Evolutionary conservation across 2,113 vertebrate genomes (phyloP).

Genomic region (Nerophis ophidion): DNA sequence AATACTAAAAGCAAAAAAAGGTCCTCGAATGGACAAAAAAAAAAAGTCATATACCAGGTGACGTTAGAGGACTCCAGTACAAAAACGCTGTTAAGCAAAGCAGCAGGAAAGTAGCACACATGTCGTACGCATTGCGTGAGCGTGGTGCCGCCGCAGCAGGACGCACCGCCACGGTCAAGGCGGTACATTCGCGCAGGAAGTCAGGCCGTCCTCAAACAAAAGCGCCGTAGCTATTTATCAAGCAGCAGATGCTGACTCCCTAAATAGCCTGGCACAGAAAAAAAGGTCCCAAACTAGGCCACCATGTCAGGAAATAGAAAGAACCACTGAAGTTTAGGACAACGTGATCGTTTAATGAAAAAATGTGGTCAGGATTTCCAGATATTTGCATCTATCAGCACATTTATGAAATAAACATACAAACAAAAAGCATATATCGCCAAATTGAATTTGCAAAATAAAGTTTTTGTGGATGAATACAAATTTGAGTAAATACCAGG

Average conservation of each 20-base stretch:
- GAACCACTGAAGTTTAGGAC: constrained; percentile 43
- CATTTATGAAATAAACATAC: neutral
- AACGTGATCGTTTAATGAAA: neutral
- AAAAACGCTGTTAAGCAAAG: constrained; percentile 55
- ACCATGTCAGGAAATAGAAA: constrained; percentile 58
- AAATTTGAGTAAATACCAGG: too few relatives aligned
- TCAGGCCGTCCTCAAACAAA: constrained; percentile 71
- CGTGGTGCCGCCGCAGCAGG: neutral
- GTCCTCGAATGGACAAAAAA: constrained; percentile 56
- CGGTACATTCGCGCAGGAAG: constrained; percentile 58
- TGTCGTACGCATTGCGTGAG: neutral
- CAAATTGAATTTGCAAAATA: too few relatives aligned
- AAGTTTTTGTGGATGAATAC: too few relatives aligned
- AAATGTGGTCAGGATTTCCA: too few relatives aligned
- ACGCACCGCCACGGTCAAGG: constrained; percentile 36
- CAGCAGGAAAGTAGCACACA: constrained; percentile 30
- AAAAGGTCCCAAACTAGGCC: constrained; percentile 72
- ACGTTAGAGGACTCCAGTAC: constrained; percentile 53
- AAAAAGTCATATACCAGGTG: constrained; percentile 60
- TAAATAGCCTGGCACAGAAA: constrained; percentile 77
- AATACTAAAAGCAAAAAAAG: constrained; percentile 68
- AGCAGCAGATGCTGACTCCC: constrained; percentile 72
- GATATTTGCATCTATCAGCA: neutral
- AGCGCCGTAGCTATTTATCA: constrained; percentile 71
- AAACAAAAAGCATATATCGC: neutral